Conservation (phyloP, 2,797 vertebrate species). For the Podarcis lilfordi region DNA sequence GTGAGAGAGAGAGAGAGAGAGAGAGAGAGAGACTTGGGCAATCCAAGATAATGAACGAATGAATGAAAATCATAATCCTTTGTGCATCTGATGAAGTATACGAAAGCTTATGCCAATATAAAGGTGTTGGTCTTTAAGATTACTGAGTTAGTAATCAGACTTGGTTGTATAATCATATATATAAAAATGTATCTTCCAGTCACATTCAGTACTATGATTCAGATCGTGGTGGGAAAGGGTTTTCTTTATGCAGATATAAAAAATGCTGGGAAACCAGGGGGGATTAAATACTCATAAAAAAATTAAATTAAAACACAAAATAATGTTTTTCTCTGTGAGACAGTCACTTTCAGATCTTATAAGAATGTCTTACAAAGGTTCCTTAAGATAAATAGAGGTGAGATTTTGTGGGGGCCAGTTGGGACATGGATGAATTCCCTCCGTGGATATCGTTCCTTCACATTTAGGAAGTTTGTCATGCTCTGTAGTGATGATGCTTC, state of each 20-base stretch:
- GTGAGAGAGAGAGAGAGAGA: too few species aligned
- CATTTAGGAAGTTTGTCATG: neutral
- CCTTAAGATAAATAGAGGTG: neutral
- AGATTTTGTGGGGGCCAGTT: neutral
- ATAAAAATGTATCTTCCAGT: too few species aligned
- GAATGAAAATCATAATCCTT: too few species aligned
- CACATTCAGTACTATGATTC: neutral
- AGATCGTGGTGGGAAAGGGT: neutral
- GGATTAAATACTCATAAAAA: neutral
- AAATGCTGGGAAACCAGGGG: neutral
- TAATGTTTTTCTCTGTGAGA: neutral
- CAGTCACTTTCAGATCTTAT: neutral
- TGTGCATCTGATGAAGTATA: too few species aligned
- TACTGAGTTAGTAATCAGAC: too few species aligned
- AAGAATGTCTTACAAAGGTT: neutral
- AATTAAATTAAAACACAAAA: neutral
- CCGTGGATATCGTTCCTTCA: neutral
- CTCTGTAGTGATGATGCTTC: neutral
- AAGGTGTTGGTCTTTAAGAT: too few species aligned
- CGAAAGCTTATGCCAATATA: too few species aligned
- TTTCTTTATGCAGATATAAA: neutral
- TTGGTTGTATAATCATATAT: too few species aligned
- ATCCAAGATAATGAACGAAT: too few species aligned
- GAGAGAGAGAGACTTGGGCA: too few species aligned
- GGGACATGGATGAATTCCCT: neutral